Evolutionary conservation across 2,888 invertebrate genomes (phyloP).

Genomic region (Ramazzottius varieornatus): DNA sequence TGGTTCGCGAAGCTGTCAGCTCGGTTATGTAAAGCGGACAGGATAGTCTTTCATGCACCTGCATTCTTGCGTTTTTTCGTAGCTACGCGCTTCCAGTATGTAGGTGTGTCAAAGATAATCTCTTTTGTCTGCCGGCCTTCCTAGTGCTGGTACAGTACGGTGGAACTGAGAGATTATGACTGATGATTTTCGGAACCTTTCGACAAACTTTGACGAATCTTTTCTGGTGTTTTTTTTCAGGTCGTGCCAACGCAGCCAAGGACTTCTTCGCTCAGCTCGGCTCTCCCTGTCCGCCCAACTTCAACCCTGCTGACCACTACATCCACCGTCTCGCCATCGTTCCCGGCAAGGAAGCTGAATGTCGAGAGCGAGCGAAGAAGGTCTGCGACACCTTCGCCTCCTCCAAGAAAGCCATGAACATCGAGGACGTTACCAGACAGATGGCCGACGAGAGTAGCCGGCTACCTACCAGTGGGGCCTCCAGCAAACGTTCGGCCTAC

Average conservation of each 20-base stretch:
- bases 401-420: background rate
- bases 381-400: slow-evolving; percentile 8
- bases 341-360: slow-evolving; percentile 23
- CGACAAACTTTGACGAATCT: background rate
- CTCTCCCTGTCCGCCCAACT: slow-evolving; percentile 24
- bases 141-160: too few relatives aligned
- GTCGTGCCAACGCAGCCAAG: background rate
- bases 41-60: too few relatives aligned
- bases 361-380: slow-evolving; percentile 17
- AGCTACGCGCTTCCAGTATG: too few relatives aligned
- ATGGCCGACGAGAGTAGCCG: slow-evolving; percentile 9
- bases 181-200: background rate
- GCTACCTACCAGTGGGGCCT: background rate
- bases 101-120: too few relatives aligned
- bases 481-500: slow-evolving; percentile 25
- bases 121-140: too few relatives aligned
- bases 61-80: too few relatives aligned
- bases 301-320: slow-evolving; percentile 29
- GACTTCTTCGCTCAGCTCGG: slow-evolving; percentile 13
- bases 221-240: background rate
- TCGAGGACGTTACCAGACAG: background rate
- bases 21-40: too few relatives aligned
- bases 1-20: too few relatives aligned
- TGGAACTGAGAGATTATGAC: too few relatives aligned
- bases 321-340: slow-evolving; percentile 27